Evolutionary conservation across 2,113 vertebrate species (phyloP).

Genomic region (Ammodramus savannarum): DNA sequence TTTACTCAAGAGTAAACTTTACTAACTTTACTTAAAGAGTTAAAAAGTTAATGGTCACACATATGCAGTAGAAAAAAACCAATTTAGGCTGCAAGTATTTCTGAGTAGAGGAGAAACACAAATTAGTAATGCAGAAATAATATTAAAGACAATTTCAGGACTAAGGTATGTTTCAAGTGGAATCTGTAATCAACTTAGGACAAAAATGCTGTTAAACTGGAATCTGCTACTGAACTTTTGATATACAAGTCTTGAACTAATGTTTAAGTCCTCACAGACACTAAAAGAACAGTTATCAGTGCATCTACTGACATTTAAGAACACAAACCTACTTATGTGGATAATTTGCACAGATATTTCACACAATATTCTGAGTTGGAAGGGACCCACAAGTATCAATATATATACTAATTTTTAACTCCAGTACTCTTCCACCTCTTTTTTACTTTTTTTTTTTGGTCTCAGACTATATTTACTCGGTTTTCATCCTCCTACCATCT

Average conservation of each 20-base stretch:
- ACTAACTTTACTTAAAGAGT: not conserved
- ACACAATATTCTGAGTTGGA: not conserved
- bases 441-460: not conserved
- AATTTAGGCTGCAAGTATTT: not conserved
- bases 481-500: not conserved
- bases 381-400: accelerated
- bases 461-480: not conserved
- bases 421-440: not conserved
- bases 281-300: not conserved
- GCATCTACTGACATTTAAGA: not conserved
- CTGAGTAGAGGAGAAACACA: not conserved
- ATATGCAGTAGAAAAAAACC: not conserved
- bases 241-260: not conserved
- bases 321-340: not conserved
- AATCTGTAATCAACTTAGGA: not conserved
- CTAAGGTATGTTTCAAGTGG: not conserved
- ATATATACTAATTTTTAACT: not conserved
- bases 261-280: not conserved
- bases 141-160: not conserved
- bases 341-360: not conserved
- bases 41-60: not conserved
- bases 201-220: not conserved
- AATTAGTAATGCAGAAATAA: not conserved
- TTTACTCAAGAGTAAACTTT: not conserved
- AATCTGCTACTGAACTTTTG: not conserved